Evolutionary conservation across 2,888 invertebrate species (phyloP), one percentile per base, ranked within the genome.

Genomic region (Apotomis betuletana): DNA sequence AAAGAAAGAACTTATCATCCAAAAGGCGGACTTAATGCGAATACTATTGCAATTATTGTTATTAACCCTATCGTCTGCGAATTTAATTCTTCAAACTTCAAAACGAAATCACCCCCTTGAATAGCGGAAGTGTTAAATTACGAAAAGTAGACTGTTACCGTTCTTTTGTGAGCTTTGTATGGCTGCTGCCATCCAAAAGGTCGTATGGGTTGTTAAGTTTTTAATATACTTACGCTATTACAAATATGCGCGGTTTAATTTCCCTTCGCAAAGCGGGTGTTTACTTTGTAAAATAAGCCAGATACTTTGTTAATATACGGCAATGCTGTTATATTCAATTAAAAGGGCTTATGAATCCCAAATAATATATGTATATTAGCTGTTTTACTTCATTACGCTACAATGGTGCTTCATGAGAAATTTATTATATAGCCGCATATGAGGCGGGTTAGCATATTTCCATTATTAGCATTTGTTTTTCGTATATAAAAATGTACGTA

Each of bases 221-320:
- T n/a, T 9, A 60, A 46, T 44, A 36, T 36, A 9, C 54, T 60
- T 70, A 70, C 15, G 65, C 59, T 49, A 59, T 55, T 70, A 27
- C 44, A 13, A 44, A 54, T 64, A 6, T 10, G n/a, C 13, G 38
- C 5, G 46, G n/a, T 41, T 38, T 57, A 70, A 70, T 70, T 67
- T 70, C 13, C 65, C 65, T 61, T 67, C 65, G 38, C 60, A 70
- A 70, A 70, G 49, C 65, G 38, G 49, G 65, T 52, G 63, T 70
- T 65, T 70, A 60, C 70, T 70, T 70, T 60, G 70, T 70, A 70
- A 70, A 67, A 60, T 55, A 70, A 70, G 60, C 60, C 59, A 65
- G 38, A 70, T 70, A 70, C 60, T 70, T 61, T 65, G 65, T 70
- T 67, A 65, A 70, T 70, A 57, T 70, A 61, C 65, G 60, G n/a